Percentiles rank a stretch among this genome's conserved stretches.
Conservation (phyloP, 53 echinoderm and acorn worm species). For the Arbacia lixula region DNA sequence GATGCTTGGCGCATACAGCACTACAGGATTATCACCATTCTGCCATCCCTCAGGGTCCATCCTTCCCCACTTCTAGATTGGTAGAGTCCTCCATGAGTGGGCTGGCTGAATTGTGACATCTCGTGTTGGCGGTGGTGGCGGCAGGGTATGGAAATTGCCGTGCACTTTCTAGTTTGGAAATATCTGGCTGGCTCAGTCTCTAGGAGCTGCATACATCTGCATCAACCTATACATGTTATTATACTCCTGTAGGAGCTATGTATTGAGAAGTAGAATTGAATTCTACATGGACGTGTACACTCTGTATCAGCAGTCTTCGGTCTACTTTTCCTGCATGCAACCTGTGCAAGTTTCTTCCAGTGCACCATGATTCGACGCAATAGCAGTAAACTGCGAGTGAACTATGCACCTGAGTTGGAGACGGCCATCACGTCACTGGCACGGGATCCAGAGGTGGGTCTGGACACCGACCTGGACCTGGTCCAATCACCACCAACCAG, state of each 20-base stretch:
- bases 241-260: conserved; percentile 8
- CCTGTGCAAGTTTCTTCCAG: conserved; percentile 31
- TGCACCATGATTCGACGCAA: conserved; percentile 56
- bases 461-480: not conserved
- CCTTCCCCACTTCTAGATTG: conserved; percentile 26
- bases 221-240: not conserved
- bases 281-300: too few species aligned
- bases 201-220: not conserved
- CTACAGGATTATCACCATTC: conserved; percentile 7
- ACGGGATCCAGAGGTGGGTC: conserved; percentile 37
- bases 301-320: too few species aligned
- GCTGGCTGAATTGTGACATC: conserved; percentile 34
- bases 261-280: too few species aligned
- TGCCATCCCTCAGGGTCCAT: conserved; percentile 41
- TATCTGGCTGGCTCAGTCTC: not conserved
- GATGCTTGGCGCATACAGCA: too few species aligned
- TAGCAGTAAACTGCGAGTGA: conserved; percentile 55
- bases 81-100: conserved; percentile 50
- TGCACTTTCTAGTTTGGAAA: conserved; percentile 31
- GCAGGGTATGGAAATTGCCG: too few species aligned
- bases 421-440: conserved; percentile 31
- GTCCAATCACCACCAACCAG: not conserved
- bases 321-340: not conserved
- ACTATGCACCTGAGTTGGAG: conserved; percentile 53
- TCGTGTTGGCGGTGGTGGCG: conserved; percentile 9